These are phyloP conservation scores for Pristionchus japonicus DNA, from an alignment of 2,888 invertebrate genomes.

Conservation along the genomic window DNA sequence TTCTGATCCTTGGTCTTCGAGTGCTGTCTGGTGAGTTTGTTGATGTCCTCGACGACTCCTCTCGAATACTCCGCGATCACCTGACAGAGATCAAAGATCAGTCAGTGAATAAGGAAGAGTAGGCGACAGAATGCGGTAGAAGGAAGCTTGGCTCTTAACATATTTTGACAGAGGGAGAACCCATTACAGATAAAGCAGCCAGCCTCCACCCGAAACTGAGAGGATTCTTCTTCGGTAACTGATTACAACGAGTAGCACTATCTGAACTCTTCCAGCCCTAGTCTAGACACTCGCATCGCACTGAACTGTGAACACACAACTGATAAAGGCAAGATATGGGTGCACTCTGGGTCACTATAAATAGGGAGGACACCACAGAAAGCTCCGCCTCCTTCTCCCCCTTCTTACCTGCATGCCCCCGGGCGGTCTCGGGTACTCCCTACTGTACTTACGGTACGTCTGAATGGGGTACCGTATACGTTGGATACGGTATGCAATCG, in stretches of 20 bases:
- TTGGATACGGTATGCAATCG: too few species aligned
- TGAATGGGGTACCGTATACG: neutral
- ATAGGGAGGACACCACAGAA: neutral
- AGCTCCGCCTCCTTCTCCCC: neutral
- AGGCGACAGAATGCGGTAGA: neutral
- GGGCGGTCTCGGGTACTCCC: neutral
- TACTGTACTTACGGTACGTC: conserved; percentile 40
- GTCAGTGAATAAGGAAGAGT: too few species aligned
- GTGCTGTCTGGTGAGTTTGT: conserved; percentile 50
- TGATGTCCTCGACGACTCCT: conserved; percentile 55
- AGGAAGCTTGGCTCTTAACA: neutral
- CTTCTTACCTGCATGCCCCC: conserved; percentile 7
- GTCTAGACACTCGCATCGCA: neutral
- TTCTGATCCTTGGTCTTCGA: conserved; percentile 46
- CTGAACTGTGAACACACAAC: conserved; percentile 4
- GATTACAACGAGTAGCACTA: neutral
- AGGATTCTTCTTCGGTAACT: neutral
- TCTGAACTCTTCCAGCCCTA: neutral
- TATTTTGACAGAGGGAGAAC: neutral
- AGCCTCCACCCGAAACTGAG: neutral
- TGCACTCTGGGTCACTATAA: neutral
- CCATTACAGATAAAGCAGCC: neutral
- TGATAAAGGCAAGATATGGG: conserved; percentile 5
- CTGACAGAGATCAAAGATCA: too few species aligned
- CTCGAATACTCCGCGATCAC: conserved; percentile 52